A percentile compares a stretch with the other conserved stretches of the same genome.
These are phyloP conservation scores for Dreissena polymorpha DNA, from an alignment of 1,140 invertebrate genomes.

Conservation along the genomic window DNA sequence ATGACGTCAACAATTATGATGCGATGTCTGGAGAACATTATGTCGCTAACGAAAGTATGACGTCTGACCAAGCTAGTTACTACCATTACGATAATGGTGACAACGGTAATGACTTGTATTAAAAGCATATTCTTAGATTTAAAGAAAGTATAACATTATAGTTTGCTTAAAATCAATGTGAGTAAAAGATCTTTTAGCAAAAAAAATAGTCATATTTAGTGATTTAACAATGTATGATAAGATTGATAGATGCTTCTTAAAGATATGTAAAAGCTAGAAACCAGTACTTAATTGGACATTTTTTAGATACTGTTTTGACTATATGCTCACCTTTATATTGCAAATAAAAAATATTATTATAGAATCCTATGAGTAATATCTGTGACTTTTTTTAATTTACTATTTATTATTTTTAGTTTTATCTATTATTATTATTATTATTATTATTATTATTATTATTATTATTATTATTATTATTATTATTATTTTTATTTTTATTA, in stretches of 20 bases:
- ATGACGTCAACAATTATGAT: not conserved
- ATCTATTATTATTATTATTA: too few relatives aligned
- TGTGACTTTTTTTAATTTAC: too few relatives aligned
- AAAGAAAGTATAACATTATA: not conserved
- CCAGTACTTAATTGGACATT: too few relatives aligned
- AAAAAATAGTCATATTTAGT: not conserved
- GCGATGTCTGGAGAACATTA: not conserved
- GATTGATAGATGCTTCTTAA: not conserved
- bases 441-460: too few relatives aligned
- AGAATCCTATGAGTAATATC: too few relatives aligned
- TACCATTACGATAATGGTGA: not conserved
- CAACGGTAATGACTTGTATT: not conserved
- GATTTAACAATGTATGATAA: not conserved
- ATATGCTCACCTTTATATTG: too few relatives aligned
- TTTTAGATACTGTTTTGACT: too few relatives aligned
- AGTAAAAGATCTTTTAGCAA: not conserved
- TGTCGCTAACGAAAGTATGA: not conserved
- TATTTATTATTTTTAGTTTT: too few relatives aligned
- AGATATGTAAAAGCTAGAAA: too few relatives aligned
- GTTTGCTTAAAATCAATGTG: not conserved
- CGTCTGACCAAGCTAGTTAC: not conserved
- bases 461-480: too few relatives aligned
- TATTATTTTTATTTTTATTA: too few relatives aligned
- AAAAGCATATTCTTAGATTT: not conserved
- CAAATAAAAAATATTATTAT: too few relatives aligned